A percentile compares a stretch with the other conserved stretches of the same genome.
These are phyloP conservation scores for Microtus oregoni DNA, from an alignment of 2,113 vertebrate species.

Conservation along the genomic window DNA sequence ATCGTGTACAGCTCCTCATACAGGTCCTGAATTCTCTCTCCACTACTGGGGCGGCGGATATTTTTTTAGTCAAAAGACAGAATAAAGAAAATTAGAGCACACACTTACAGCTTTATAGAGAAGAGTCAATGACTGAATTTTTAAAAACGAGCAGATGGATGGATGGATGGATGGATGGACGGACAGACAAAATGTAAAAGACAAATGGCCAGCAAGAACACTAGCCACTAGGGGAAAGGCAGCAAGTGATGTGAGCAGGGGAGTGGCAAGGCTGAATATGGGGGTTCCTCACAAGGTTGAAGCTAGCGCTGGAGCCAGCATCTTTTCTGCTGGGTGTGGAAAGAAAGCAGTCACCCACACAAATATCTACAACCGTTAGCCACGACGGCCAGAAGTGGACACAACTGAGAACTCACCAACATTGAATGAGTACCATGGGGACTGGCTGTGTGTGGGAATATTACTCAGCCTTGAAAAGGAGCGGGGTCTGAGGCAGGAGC, in stretches of 20 bases:
- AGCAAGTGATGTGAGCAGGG: too few species aligned
- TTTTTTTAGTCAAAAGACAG: background rate
- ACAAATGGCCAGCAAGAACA: background rate
- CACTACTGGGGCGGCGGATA: rapidly evolving
- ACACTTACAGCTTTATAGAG: background rate
- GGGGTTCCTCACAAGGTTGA: background rate
- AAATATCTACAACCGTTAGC: background rate
- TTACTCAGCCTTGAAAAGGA: background rate
- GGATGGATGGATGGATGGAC: background rate
- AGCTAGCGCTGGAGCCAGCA: background rate
- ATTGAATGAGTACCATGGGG: background rate
- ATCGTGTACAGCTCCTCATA: too few species aligned
- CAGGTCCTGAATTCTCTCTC: background rate
- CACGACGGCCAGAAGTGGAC: background rate
- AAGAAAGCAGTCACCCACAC: background rate
- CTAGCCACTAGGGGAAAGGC: background rate
- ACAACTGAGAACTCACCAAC: background rate
- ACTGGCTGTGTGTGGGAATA: background rate
- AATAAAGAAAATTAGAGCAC: background rate
- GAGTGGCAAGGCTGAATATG: too few species aligned
- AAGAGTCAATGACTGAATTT: background rate
- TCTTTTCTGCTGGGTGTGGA: background rate
- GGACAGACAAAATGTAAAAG: background rate
- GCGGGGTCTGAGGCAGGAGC: background rate
- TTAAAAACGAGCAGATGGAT: background rate